These are phyloP conservation scores for Scaptodrosophila latifasciaeformis DNA, from an alignment of 2,888 invertebrate species.

Conservation along the genomic window DNA sequence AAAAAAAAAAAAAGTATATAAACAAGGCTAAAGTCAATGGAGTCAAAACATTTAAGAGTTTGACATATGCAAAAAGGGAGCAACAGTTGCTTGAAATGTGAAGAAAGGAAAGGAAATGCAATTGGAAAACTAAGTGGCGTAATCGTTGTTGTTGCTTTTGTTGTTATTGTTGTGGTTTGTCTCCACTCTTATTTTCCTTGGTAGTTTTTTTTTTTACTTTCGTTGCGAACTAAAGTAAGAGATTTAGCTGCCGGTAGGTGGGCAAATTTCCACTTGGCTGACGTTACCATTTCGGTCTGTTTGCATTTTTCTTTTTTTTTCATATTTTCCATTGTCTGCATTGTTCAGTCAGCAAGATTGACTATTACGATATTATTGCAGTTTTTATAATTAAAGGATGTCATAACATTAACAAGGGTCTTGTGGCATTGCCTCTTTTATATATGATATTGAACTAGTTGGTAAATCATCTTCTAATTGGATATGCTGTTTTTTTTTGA, in stretches of 20 bases:
- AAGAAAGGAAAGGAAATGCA: conserved; percentile 29
- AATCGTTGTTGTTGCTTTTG: conserved; percentile 11
- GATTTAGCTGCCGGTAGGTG: conserved; percentile 32
- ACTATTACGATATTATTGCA: too few relatives aligned
- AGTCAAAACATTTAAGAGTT: conserved; percentile 23
- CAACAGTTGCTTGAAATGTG: background rate
- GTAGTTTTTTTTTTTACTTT: conserved; percentile 24
- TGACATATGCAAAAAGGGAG: conserved; percentile 23
- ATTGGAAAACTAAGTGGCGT: conserved; percentile 21
- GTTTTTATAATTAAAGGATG: too few relatives aligned
- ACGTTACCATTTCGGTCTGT: conserved; percentile 6
- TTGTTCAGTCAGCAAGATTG: conserved; percentile 13
- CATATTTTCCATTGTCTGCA: too few relatives aligned
- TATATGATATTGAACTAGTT: conserved; percentile 43
- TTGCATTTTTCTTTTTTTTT: conserved; percentile 18
- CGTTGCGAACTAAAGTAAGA: conserved; percentile 31
- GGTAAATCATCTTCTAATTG: too few relatives aligned
- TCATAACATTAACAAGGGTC: too few relatives aligned
- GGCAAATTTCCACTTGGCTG: conserved; percentile 30
- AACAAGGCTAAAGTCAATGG: conserved; percentile 14
- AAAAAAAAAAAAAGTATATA: too few relatives aligned
- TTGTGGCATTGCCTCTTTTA: conserved; percentile 6
- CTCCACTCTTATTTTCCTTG: background rate
- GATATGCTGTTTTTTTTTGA: too few relatives aligned
- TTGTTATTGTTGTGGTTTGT: background rate